Evolutionary conservation across 1,140 invertebrate genomes (phyloP).

Genomic region (Trichomalopsis sarcophagae): DNA sequence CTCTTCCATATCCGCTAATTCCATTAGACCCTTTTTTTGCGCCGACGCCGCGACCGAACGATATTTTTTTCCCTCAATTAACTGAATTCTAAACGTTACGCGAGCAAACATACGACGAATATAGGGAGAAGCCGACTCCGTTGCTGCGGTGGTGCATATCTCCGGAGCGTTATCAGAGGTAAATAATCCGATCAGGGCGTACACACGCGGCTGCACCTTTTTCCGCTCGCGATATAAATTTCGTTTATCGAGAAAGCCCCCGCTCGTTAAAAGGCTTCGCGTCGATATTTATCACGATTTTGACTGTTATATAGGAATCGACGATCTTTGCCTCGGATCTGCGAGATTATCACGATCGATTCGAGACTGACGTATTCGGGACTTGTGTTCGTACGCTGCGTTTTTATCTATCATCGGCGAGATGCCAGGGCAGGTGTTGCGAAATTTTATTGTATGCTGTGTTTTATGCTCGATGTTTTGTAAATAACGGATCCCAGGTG

Average conservation of each 20-base stretch:
- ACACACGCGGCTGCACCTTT: background rate
- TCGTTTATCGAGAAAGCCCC: conserved; percentile 5
- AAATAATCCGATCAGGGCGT: background rate
- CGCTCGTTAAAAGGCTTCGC: background rate
- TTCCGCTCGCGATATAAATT: conserved; percentile 8
- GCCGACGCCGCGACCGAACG: background rate
- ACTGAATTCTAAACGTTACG: too few relatives aligned
- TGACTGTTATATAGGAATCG: background rate
- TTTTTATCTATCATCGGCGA: too few relatives aligned
- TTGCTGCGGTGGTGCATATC: background rate
- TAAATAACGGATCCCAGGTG: too few relatives aligned
- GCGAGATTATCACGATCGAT: conserved; percentile 28
- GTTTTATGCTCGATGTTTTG: too few relatives aligned
- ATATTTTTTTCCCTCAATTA: background rate
- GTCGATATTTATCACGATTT: background rate
- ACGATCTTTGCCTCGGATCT: background rate
- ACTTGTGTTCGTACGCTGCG: too few relatives aligned
- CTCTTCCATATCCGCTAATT: too few relatives aligned
- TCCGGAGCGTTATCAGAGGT: background rate
- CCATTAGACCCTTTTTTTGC: too few relatives aligned
- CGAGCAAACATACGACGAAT: too few relatives aligned
- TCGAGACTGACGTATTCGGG: background rate
- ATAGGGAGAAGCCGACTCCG: too few relatives aligned
- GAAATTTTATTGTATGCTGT: too few relatives aligned
- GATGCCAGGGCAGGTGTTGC: too few relatives aligned